Base-by-base conservation (phyloP, 2,797 vertebrate species). In the Sciurus vulgaris region DNA sequence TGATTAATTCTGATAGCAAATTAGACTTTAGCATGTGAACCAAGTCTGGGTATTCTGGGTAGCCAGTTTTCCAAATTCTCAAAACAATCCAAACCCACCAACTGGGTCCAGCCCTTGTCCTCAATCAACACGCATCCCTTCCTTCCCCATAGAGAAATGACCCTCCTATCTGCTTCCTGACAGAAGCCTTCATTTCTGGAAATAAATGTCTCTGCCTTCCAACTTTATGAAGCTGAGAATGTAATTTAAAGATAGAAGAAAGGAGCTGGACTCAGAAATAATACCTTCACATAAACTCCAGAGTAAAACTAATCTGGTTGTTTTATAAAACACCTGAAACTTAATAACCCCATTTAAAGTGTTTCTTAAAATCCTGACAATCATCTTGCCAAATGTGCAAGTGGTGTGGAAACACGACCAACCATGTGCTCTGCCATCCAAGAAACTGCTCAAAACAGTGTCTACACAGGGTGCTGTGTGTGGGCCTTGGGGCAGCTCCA, bases 171-270 rank as follows among this genome's bases (percentile, higher is more conserved):
- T 59, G 35, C 61, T 59, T 79, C 61, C 38, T 76, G 59, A 11
- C 18, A 90, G 33, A 41, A 77, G 15, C 5, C 41, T 76, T 81
- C 72, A 41, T 78, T 78, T 82, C 85, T 77, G 10, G 26, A 74
- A 85, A 65, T 84, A 81, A 93, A 79, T 38, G 6, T 18, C 22
- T 13, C 44, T n/a, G 10, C 3, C 33, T 41, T 0, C 12, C 35
- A 67, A 49, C 14, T 76, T 0, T 30, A 86, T 35, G 74, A 89
- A 91, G 13, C 79, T 54, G 38, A 78, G 54, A 73, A 78, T 84
- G 41, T 72, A 91, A 88, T 61, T 84, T 77, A 94, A 73, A 91
- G 69, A 70, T 35, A 44, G 47, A 82, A 69, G 35, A 87, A 86
- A 47, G 28, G 41, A 85, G 76, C 59, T 59, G 69, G 90, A 88